Evolutionary conservation across 2,113 vertebrate species (phyloP).

Genomic region (Takifugu bimaculatus): DNA sequence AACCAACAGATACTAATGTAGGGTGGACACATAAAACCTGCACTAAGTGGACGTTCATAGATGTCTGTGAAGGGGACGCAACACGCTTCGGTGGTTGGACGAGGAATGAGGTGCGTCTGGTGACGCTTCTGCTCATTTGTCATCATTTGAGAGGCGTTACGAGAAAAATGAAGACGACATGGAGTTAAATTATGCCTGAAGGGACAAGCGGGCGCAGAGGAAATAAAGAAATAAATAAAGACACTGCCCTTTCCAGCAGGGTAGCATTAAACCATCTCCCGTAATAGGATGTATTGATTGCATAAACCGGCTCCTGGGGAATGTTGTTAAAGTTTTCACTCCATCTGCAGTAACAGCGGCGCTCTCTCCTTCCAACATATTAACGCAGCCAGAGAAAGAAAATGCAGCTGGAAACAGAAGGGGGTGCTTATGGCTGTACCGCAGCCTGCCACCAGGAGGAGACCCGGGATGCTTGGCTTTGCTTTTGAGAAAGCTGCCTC

Average conservation of each 20-base stretch:
- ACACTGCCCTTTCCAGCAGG: not conserved
- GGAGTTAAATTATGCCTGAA: not conserved
- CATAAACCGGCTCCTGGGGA: slow-evolving; percentile 7
- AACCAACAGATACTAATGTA: slow-evolving; percentile 31
- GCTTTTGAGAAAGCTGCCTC: too few species aligned
- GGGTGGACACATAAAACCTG: slow-evolving; percentile 1
- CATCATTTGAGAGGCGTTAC: slow-evolving; percentile 40
- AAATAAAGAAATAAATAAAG: not conserved
- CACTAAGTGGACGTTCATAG: slow-evolving; percentile 52
- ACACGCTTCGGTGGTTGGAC: slow-evolving; percentile 37
- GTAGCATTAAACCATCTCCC: slow-evolving; percentile 1
- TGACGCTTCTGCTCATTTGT: slow-evolving; percentile 41
- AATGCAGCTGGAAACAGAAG: too few species aligned
- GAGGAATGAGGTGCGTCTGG: slow-evolving; percentile 34
- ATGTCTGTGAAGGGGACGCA: slow-evolving; percentile 47
- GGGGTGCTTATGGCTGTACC: too few species aligned
- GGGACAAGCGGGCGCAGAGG: not conserved
- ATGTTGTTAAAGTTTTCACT: slow-evolving; percentile 4
- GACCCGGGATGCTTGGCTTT: too few species aligned
- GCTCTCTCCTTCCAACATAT: not conserved
- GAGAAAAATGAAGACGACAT: slow-evolving; percentile 6
- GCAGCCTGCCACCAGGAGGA: too few species aligned
- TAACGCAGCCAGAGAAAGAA: not conserved
- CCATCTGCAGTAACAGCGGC: not conserved
- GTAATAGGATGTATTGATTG: slow-evolving; percentile 1